Evolutionary conservation across 1,140 invertebrate genomes (phyloP).

Genomic region (Euura lappo): DNA sequence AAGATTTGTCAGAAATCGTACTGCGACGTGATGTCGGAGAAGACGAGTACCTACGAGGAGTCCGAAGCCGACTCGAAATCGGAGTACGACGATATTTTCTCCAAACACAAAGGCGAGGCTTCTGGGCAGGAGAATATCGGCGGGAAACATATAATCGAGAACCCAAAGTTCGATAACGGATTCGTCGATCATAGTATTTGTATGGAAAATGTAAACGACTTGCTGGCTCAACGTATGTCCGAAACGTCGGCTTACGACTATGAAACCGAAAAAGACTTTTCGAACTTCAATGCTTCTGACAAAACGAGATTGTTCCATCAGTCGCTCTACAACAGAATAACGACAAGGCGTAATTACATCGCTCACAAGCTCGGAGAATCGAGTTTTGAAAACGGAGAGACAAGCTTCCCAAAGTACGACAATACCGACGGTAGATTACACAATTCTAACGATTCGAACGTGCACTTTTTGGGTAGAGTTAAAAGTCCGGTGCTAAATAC

Average conservation of each 20-base stretch:
- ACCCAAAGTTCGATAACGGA: background rate
- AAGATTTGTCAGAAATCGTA: background rate
- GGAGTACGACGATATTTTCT: background rate
- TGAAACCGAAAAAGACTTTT: background rate
- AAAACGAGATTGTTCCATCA: background rate
- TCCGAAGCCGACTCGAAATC: background rate
- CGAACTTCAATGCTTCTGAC: background rate
- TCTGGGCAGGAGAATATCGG: background rate
- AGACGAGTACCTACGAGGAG: background rate
- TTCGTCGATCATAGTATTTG: background rate
- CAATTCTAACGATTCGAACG: background rate
- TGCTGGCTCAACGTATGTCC: background rate
- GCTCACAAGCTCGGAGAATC: background rate
- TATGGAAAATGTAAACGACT: conserved; percentile 3
- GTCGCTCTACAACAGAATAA: background rate
- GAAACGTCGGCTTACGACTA: background rate
- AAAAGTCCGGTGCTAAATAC: background rate
- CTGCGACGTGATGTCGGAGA: background rate
- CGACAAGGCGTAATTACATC: conserved; percentile 3
- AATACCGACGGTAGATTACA: background rate
- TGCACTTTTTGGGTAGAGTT: background rate
- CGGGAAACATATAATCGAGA: background rate
- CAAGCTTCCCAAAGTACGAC: background rate
- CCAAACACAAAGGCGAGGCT: background rate
- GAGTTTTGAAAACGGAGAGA: background rate